Evolutionary conservation across 2,797 vertebrate genomes (phyloP).

Genomic region (Carapus acus): DNA sequence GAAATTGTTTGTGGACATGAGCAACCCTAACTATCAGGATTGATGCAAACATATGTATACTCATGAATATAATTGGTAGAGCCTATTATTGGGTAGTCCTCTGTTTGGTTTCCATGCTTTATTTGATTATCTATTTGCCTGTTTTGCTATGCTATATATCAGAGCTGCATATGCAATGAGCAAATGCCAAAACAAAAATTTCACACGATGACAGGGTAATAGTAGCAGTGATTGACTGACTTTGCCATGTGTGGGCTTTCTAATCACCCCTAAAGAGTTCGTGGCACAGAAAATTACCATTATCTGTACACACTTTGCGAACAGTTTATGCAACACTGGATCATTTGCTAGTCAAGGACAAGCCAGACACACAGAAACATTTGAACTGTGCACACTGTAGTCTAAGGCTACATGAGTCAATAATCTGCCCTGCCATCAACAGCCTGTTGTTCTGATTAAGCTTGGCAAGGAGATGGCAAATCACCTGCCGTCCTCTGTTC

Average conservation of each 20-base stretch:
- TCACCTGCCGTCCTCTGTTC: slow-evolving; percentile 67
- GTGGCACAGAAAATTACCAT: slow-evolving; percentile 6
- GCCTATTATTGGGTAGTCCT: background rate
- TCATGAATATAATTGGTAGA: background rate
- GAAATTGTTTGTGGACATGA: background rate
- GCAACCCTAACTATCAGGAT: background rate
- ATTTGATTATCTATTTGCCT: too few relatives aligned
- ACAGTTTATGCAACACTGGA: slow-evolving; percentile 9
- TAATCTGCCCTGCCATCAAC: slow-evolving; percentile 38
- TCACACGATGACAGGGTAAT: slow-evolving; percentile 1
- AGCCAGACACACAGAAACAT: slow-evolving; percentile 19
- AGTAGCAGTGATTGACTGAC: too few relatives aligned
- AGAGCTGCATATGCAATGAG: too few relatives aligned
- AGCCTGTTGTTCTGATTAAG: slow-evolving; percentile 58
- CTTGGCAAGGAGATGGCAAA: slow-evolving; percentile 53
- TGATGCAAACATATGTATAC: slow-evolving; percentile 1
- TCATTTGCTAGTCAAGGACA: slow-evolving; percentile 18
- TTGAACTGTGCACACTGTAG: slow-evolving; percentile 34
- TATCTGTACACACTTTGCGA: slow-evolving; percentile 1
- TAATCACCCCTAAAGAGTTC: slow-evolving; percentile 14
- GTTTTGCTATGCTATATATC: too few relatives aligned
- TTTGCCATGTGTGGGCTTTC: background rate
- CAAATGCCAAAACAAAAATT: slow-evolving; percentile 27
- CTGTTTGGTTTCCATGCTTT: slow-evolving; percentile 3
- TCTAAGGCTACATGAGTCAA: slow-evolving; percentile 35